phyloP scores from a whole-genome alignment of 64 coral and sea anemone species.

The Catalaphyllia jardinei region DNA sequence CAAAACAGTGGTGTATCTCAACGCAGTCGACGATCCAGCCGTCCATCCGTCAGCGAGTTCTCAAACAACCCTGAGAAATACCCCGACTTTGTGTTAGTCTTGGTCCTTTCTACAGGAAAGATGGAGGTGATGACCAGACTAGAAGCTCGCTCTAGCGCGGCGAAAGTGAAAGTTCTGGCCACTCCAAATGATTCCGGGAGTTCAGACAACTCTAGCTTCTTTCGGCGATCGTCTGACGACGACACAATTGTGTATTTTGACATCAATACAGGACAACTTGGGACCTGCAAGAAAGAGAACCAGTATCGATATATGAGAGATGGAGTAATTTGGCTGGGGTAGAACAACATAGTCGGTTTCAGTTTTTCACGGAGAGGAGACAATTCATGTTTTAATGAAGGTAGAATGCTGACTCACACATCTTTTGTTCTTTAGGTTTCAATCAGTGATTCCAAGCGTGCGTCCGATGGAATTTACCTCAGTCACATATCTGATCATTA shows the following conservation, averaged over 20 bases:
- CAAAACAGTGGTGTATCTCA: background rate
- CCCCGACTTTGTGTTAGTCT: background rate
- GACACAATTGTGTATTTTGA: background rate
- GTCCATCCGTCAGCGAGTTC: slow-evolving; percentile 6
- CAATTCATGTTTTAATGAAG: too few relatives aligned
- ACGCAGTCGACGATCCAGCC: background rate
- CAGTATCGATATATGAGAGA: background rate
- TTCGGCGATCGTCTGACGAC: background rate
- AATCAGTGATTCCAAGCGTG: too few relatives aligned
- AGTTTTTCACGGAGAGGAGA: too few relatives aligned
- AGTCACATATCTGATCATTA: too few relatives aligned
- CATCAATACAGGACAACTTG: background rate
- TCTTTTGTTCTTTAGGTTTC: too few relatives aligned
- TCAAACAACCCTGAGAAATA: background rate
- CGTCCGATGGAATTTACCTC: too few relatives aligned
- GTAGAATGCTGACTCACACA: too few relatives aligned
- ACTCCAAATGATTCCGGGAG: background rate
- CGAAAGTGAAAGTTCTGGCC: background rate
- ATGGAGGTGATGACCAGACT: slow-evolving; percentile 1
- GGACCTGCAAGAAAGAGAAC: background rate
- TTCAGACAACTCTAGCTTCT: background rate
- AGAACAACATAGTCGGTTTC: too few relatives aligned
- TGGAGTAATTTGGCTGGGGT: background rate
- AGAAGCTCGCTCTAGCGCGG: background rate
- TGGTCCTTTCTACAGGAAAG: slow-evolving; percentile 8